Percentiles rank a stretch among this genome's conserved stretches.
Evolutionary conservation across 2,797 vertebrate genomes (phyloP).

Genomic region (Xiphorhynchus erythropygius): DNA sequence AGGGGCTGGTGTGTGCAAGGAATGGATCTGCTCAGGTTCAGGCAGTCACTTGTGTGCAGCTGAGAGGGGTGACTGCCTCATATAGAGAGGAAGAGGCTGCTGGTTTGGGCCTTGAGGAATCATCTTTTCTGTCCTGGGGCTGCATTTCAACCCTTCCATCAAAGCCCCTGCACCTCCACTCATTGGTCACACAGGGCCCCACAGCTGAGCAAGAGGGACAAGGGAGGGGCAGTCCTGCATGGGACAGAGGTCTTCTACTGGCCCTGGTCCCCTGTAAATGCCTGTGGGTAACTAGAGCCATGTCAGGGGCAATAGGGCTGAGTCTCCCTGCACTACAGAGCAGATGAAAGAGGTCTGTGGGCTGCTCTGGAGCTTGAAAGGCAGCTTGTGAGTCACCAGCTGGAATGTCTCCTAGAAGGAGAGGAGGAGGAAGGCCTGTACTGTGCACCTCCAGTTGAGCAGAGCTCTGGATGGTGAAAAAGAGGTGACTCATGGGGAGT

Average conservation of each 20-base stretch:
- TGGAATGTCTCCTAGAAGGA: background rate
- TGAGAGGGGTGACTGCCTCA: background rate
- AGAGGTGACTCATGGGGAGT: constrained; percentile 40
- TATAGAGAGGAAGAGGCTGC: background rate
- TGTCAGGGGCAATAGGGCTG: background rate
- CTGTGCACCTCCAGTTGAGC: background rate
- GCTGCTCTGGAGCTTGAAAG: background rate
- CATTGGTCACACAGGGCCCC: background rate
- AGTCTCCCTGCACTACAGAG: background rate
- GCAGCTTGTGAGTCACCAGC: constrained; percentile 13
- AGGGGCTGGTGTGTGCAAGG: background rate
- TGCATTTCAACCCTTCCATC: background rate
- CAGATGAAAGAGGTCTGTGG: background rate
- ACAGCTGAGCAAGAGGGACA: rapidly evolving
- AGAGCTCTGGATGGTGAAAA: background rate
- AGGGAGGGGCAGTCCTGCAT: background rate
- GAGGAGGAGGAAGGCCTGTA: background rate
- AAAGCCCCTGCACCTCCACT: background rate
- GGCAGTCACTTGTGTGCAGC: background rate
- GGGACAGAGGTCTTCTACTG: background rate
- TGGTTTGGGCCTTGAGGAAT: background rate
- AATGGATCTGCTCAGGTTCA: background rate
- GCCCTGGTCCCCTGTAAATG: background rate
- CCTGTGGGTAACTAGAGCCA: background rate
- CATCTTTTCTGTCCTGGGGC: background rate